Evolutionary conservation across 1,140 invertebrate species (phyloP).

Genomic region (Metaphire vulgaris): DNA sequence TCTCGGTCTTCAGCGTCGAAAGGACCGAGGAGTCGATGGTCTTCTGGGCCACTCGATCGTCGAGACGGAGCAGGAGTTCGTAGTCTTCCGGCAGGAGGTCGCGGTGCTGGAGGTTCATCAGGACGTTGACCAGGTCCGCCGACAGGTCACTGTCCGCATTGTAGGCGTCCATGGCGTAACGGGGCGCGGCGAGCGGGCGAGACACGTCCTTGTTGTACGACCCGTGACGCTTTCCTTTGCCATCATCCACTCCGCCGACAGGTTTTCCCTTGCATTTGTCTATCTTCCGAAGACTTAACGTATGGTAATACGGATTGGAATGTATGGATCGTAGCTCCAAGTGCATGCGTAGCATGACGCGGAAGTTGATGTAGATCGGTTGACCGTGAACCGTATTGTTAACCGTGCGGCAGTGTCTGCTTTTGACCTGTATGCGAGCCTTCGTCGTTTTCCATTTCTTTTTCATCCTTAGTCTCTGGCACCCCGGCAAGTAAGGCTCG

Average conservation of each 20-base stretch:
- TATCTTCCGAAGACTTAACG: not conserved
- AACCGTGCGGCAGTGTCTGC: not conserved
- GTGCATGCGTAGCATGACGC: not conserved
- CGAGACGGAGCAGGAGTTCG: not conserved
- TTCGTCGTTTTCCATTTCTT: slow-evolving; percentile 4
- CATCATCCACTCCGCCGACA: not conserved
- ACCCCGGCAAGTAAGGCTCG: no score
- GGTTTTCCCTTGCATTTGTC: not conserved
- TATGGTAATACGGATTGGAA: no score
- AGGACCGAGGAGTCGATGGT: not conserved
- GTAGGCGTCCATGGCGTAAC: not conserved
- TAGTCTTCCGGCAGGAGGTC: slow-evolving; percentile 8
- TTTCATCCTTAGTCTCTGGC: not conserved
- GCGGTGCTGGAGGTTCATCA: slow-evolving; percentile 5
- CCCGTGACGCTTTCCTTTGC: not conserved
- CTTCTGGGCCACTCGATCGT: not conserved
- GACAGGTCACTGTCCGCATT: not conserved
- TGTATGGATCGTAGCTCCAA: not conserved
- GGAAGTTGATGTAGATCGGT: not conserved
- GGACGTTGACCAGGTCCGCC: not conserved
- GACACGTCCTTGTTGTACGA: not conserved
- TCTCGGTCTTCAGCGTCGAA: not conserved
- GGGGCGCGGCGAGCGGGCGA: no score
- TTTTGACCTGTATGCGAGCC: slow-evolving; percentile 1
- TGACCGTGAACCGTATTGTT: not conserved